Base-by-base conservation (phyloP, 1,140 invertebrate genomes). In the Danaus melanippus region DNA sequence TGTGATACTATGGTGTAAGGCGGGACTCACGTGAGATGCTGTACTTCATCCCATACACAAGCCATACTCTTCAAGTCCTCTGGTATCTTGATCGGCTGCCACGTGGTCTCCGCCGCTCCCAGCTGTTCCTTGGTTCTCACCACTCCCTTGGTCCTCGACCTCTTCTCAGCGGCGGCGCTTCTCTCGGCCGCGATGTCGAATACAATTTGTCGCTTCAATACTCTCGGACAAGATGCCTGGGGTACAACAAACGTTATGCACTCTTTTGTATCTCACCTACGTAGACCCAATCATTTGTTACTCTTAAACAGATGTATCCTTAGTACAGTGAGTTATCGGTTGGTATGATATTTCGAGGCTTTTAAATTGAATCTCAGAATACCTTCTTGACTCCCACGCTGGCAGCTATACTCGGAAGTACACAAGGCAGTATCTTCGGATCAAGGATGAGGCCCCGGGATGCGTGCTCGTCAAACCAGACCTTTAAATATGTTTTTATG, bases 401-500 rank as follows among this genome's bases (percentile, higher is more conserved):
- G 42, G 82, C 69, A 8, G 88, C 87, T 61, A 88, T 78, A 54
- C 61, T 73, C 59, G 82, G 67, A 0, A 85, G 67, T 10, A 89
- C 86, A 48, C 86, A 86, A 8, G 87, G 80, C 48, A 89, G 60
- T 53, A 88, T 87, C 60, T 79, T 84, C 2, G 87, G 70, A 67
- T 84, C 64, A 10, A 88, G 56, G 8, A 81, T 71, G 4, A 89
- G 56, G 0, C 87, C 87, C 67, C 76, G 86, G 52, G 85, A 88
- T 57, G 80, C 88, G 74, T 83, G 88, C 71, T 74, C 86, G 12
- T 87, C 87, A 59, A 91, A 91, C 74, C 90, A 89, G 47, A 91
- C 88, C 78, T 89, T 56, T 12, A 56, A 56, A 42, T 21, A 46
- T 10, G 44, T 21, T n/a, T 40, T 8, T 45, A 54, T 41, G 3